These are phyloP conservation scores for Periophthalmodon schlosseri DNA, from an alignment of 2,113 vertebrate species.

Conservation along the genomic window DNA sequence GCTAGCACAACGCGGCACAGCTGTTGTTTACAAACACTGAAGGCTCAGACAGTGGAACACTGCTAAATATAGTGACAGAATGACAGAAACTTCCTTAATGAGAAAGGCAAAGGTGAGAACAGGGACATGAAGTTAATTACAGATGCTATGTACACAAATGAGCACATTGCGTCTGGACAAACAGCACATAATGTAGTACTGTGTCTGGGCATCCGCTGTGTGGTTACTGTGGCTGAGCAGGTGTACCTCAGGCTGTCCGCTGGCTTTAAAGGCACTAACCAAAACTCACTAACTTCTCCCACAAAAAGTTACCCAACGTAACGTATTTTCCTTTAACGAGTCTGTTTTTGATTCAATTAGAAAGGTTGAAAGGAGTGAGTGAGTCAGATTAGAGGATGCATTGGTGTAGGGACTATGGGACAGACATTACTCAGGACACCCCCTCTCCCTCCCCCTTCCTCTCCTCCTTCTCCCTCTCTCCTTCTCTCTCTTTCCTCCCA, in stretches of 20 bases:
- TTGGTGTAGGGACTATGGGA: slow-evolving; percentile 10
- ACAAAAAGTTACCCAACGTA: background rate
- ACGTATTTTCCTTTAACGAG: slow-evolving; percentile 30
- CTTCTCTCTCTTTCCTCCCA: background rate
- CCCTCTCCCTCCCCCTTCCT: background rate
- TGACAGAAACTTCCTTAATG: slow-evolving; percentile 1
- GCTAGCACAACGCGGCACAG: background rate
- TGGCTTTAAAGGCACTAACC: slow-evolving; percentile 23
- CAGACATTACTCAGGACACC: slow-evolving; percentile 61
- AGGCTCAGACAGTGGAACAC: background rate
- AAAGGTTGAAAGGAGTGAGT: slow-evolving; percentile 35
- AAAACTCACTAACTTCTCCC: slow-evolving; percentile 14
- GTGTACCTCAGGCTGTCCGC: slow-evolving; percentile 40
- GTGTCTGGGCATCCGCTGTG: slow-evolving; percentile 25
- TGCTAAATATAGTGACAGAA: slow-evolving; percentile 22
- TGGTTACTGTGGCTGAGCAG: slow-evolving; percentile 38
- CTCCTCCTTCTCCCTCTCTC: background rate
- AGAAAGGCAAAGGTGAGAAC: slow-evolving; percentile 1
- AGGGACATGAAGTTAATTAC: slow-evolving; percentile 25
- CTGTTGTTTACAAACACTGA: slow-evolving; percentile 9
- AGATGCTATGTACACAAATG: slow-evolving; percentile 26
- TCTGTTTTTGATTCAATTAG: slow-evolving; percentile 41
- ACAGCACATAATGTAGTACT: slow-evolving; percentile 23
- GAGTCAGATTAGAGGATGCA: slow-evolving; percentile 47
- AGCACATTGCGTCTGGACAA: slow-evolving; percentile 42